Evolutionary conservation across 2,888 invertebrate genomes (phyloP).

Genomic region (Temnothorax rugatulus): DNA sequence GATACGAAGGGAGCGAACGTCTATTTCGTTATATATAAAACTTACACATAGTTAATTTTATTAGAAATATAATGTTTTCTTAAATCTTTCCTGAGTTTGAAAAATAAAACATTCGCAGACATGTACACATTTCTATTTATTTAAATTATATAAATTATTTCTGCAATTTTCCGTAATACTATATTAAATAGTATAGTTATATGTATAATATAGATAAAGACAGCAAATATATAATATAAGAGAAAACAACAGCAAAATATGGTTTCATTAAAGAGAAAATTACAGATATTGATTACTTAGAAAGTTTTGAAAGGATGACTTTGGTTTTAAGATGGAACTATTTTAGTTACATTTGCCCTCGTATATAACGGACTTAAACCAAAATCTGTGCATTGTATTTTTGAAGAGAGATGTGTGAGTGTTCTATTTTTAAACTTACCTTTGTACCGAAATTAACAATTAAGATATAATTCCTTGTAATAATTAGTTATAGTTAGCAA

Average conservation of each 20-base stretch:
- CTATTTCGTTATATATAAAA: neutral
- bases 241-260: neutral
- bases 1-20: neutral
- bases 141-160: neutral
- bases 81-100: neutral
- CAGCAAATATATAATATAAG: neutral
- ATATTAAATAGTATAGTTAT: neutral
- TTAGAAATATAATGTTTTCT: neutral
- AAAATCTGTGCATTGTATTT: neutral
- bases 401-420: neutral
- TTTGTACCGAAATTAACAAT: neutral
- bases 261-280: neutral
- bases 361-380: neutral
- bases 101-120: neutral
- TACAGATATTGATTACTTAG: neutral
- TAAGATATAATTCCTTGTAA: conserved; percentile 3
- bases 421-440: neutral
- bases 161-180: neutral
- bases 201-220: neutral
- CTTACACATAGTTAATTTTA: neutral
- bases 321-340: neutral
- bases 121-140: neutral
- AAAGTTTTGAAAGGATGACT: neutral
- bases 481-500: neutral
- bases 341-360: neutral